Evolutionary conservation across 2,888 invertebrate species (phyloP), one percentile per base, ranked within the genome.

Genomic region (Apamea monoglypha): DNA sequence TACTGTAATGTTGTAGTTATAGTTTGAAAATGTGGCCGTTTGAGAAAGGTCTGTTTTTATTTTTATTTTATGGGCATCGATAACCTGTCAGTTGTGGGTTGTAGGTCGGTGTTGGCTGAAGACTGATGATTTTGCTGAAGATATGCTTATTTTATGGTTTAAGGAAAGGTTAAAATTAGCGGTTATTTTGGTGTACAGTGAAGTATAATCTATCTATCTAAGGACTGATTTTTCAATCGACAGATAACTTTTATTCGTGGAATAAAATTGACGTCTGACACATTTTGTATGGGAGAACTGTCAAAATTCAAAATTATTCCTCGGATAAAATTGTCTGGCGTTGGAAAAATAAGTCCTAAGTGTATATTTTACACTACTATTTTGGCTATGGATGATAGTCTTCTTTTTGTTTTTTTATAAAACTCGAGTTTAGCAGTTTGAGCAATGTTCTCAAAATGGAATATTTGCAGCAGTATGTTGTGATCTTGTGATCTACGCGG

Each of bases 1-100:
- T 91, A 92, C 93, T 93, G 94, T 93, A 92, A 91, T 92, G 96
- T 94, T 92, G 91, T 91, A 67, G 93, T 56, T 36, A 85, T 76
- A 88, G 64, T 85, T 53, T 73, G 18, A 8, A 81, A 75, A 73
- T 74, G 3, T 44, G 72, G 32, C 71, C 64, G 14, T 69, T 14
- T 85, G 5, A 18, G 10, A n/a, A 70, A 70, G 2, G 25, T 70
- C 53, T 53, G 25, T 16, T 21, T 21, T 32, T 10, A 5, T 40
- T 67, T 47, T 29, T n/a, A 29, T 29, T 69, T 21, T 21, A 21
- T 1, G 6, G 29, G 3, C 21, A 16, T 25, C 14, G 29, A 16
- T 50, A 50, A 21, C 32, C 21, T 32, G 8, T 32, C 21, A 25
- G 32, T 50, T 69, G 4, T 8, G 16, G 21, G 21, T 21, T 44